Evolutionary conservation across 2,888 invertebrate genomes (phyloP), one percentile per base, ranked within the genome.

Genomic region (Ectropis crepuscularia): DNA sequence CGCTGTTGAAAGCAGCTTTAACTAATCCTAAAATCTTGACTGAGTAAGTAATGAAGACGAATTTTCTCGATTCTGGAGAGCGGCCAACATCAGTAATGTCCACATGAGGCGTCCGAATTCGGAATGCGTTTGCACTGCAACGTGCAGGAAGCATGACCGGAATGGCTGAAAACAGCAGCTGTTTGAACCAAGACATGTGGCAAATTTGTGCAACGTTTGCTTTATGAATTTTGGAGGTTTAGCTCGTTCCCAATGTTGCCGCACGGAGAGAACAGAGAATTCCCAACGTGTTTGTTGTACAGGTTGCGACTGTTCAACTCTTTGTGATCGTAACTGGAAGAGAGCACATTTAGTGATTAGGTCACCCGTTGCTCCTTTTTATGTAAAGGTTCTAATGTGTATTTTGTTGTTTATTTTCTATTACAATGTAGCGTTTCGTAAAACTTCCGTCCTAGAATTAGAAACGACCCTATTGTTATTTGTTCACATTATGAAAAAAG

Each of bases 31-130:
- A 43, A 39, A 48, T 53, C 48, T 45, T 57, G 43, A 63, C 45
- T 45, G 6, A 43, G 41, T 42, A 51, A 38, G 43, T 57, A 60
- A 64, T 60, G 55, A 51, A 60, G 58, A 58, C 49, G 45, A 65
- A 61, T 60, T 64, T 49, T 47, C 37, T 16, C 50, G 10, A 38
- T 47, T 2, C 61, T 73, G 74, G 73, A 73, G 53, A 60, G 47
- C 43, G 63, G 71, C 73, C 73, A 73, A 65, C 68, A 61, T 65
- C 60, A 43, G 65, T 69, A 68, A 70, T 67, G 70, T 71, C 68
- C 70, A 69, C 69, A 73, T 58, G 60, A 63, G 57, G 68, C 60
- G 67, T 57, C 53, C 45, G 63, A 69, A 71, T 70, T 67, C 12
- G 41, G 59, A 60, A 69, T 69, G 68, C 68, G 66, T 66, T 67